These are phyloP conservation scores for Muscicapa adusta DNA, from an alignment of 2,113 vertebrate genomes.

Conservation along the genomic window DNA sequence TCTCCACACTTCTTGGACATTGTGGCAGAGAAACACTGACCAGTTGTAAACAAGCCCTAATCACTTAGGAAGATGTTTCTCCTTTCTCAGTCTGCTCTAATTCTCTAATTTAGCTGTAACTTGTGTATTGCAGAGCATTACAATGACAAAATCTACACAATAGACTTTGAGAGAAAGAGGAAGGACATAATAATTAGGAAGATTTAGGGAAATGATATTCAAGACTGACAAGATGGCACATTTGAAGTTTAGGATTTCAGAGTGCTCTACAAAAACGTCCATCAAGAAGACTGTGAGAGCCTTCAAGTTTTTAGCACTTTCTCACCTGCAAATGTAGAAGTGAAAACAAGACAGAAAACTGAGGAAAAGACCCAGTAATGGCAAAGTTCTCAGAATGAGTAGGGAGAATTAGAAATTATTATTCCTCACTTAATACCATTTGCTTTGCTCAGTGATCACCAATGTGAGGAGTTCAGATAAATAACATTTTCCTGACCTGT, in stretches of 20 bases:
- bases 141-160: neutral
- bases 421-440: neutral
- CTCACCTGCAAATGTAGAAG: neutral
- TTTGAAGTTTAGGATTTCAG: neutral
- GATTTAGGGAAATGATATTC: neutral
- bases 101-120: neutral
- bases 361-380: neutral
- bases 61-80: neutral
- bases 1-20: neutral
- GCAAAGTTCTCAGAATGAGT: neutral
- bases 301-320: neutral
- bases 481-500: neutral
- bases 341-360: neutral
- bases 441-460: neutral
- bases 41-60: neutral
- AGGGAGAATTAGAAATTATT: neutral
- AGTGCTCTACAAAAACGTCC: fast-evolving
- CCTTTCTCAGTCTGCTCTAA: neutral
- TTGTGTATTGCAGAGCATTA: neutral
- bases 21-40: neutral
- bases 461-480: neutral
- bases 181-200: neutral
- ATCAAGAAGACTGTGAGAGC: neutral
- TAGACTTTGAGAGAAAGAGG: neutral
- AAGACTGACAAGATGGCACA: neutral